A percentile compares a stretch with the other conserved stretches of the same genome.
Evolutionary conservation across 2,797 vertebrate genomes (phyloP).

Genomic region (Halcyon leucocephala): DNA sequence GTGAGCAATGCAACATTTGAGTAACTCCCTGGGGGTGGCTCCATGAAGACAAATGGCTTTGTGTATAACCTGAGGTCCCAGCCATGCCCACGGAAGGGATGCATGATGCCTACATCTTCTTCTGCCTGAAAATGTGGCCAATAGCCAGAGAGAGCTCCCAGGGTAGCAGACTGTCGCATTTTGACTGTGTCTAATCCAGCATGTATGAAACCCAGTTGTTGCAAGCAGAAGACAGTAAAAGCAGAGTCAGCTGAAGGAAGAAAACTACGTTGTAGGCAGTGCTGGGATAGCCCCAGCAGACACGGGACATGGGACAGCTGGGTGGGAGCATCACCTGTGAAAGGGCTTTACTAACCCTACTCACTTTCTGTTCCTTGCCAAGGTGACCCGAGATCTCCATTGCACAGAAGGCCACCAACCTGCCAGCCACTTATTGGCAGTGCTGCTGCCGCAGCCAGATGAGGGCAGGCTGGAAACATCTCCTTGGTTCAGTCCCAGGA

Average conservation of each 20-base stretch:
- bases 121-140: rapidly evolving
- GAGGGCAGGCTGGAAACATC: neutral
- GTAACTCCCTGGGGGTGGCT: neutral
- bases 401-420: neutral
- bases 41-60: neutral
- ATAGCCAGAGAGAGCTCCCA: rapidly evolving
- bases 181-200: neutral
- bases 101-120: rapidly evolving
- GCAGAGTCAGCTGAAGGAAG: rapidly evolving
- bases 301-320: neutral
- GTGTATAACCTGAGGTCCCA: neutral
- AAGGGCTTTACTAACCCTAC: neutral
- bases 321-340: neutral
- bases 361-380: neutral
- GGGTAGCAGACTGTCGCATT: neutral
- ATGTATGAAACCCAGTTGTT: rapidly evolving
- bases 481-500: rapidly evolving
- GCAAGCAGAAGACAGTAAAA: neutral
- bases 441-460: neutral
- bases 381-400: neutral
- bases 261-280: rapidly evolving
- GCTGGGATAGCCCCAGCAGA: neutral
- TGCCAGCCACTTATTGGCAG: rapidly evolving
- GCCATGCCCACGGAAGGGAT: neutral
- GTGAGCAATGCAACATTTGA: neutral